Evolutionary conservation across 2,888 invertebrate species (phyloP).

Genomic region (Mimas tiliae): DNA sequence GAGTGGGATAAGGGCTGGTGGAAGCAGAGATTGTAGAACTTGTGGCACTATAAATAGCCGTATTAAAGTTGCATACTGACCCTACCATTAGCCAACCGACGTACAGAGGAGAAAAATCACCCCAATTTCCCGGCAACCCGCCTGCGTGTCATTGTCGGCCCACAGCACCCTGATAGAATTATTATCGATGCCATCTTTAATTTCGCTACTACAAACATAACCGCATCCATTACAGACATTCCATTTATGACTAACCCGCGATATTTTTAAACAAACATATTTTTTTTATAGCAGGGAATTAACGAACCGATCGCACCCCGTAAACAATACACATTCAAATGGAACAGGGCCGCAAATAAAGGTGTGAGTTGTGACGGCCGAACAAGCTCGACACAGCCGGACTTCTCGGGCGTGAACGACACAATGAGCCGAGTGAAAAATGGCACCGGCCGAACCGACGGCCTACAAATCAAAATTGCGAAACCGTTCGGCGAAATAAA

Average conservation of each 20-base stretch:
- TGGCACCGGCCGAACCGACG: constrained; percentile 59
- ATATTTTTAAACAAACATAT: constrained; percentile 28
- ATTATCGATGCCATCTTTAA: constrained; percentile 87
- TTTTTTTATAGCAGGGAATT: constrained; percentile 34
- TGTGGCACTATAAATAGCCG: neutral
- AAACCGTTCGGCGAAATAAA: constrained; percentile 59
- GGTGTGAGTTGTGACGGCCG: constrained; percentile 56
- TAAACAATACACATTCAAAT: constrained; percentile 50
- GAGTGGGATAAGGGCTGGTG: too few relatives aligned
- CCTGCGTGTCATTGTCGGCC: constrained; percentile 68
- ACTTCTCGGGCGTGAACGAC: constrained; percentile 59
- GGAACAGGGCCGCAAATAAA: constrained; percentile 41
- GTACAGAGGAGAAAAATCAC: constrained; percentile 80
- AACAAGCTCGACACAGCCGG: constrained; percentile 54
- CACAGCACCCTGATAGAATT: constrained; percentile 80
- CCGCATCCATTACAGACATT: constrained; percentile 32
- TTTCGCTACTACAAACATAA: constrained; percentile 77
- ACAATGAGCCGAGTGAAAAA: constrained; percentile 77
- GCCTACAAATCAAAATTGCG: constrained; percentile 74
- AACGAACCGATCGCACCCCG: constrained; percentile 41
- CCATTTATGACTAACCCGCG: constrained; percentile 24
- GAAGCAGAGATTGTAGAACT: neutral
- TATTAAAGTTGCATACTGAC: constrained; percentile 41
- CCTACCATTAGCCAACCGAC: constrained; percentile 52
- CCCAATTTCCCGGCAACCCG: constrained; percentile 75